These are phyloP conservation scores for Channa striata DNA, from an alignment of 2,797 vertebrate species.

Conservation along the genomic window DNA sequence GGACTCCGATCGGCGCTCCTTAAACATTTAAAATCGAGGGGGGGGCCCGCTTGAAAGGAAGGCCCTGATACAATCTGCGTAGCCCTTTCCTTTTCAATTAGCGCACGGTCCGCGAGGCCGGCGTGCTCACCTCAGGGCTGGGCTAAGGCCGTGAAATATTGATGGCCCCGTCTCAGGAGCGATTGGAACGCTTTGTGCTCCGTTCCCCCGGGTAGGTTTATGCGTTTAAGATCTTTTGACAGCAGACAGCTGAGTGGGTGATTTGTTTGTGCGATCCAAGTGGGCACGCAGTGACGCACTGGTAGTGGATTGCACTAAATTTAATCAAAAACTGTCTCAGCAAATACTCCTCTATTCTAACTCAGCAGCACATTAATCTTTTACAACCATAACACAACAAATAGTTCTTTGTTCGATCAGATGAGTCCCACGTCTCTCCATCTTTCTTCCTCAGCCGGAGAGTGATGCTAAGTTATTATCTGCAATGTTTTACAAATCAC, in stretches of 20 bases:
- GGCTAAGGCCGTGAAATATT: constrained; percentile 78
- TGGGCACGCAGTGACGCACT: constrained; percentile 36
- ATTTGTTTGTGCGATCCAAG: constrained; percentile 60
- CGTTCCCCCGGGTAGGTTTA: constrained; percentile 66
- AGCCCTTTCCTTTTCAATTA: constrained; percentile 81
- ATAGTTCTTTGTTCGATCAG: constrained; percentile 53
- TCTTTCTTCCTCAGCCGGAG: constrained; percentile 40
- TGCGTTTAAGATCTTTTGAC: constrained; percentile 63
- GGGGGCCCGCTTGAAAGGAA: constrained; percentile 77
- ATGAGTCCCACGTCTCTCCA: constrained; percentile 45
- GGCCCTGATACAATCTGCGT: constrained; percentile 75
- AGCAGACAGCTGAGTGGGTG: constrained; percentile 43
- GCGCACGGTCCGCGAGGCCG: constrained; percentile 67
- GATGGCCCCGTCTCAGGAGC: constrained; percentile 67
- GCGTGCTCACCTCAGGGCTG: constrained; percentile 65
- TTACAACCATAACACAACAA: constrained; percentile 55
- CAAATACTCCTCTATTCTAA: constrained; percentile 37
- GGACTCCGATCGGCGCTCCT: constrained; percentile 65
- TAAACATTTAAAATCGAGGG: constrained; percentile 80
- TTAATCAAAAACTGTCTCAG: constrained; percentile 49
- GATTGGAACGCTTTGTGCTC: constrained; percentile 57
- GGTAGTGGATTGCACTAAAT: constrained; percentile 34
- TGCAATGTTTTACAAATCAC: constrained; percentile 57
- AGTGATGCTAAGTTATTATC: constrained; percentile 54
- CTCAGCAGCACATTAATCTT: constrained; percentile 59